These are phyloP conservation scores for Proisotoma minuta DNA, from an alignment of 2,888 invertebrate species.

Conservation along the genomic window DNA sequence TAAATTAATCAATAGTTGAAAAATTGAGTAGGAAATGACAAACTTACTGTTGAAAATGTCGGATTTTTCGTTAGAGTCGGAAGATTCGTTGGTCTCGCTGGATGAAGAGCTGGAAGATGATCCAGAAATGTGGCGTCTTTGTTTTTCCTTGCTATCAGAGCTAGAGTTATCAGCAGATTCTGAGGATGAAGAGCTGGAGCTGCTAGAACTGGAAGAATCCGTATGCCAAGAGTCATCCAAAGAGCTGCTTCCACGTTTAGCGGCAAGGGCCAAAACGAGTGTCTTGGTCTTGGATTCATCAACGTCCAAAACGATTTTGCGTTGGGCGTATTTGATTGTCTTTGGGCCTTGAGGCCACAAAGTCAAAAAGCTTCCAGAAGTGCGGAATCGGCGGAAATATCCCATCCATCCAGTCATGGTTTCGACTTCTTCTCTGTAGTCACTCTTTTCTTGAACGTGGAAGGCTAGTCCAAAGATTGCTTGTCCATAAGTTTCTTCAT, in stretches of 20 bases:
- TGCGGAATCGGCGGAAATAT: slow-evolving; percentile 32
- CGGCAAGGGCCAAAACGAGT: slow-evolving; percentile 35
- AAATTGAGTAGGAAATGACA: neutral
- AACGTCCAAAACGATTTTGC: slow-evolving; percentile 40
- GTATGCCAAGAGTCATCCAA: slow-evolving; percentile 21
- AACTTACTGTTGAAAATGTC: slow-evolving; percentile 29
- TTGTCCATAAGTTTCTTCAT: slow-evolving; percentile 19
- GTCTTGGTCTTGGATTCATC: slow-evolving; percentile 43
- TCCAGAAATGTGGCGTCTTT: slow-evolving; percentile 15
- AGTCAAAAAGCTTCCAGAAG: slow-evolving; percentile 30
- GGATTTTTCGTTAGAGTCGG: slow-evolving; percentile 31
- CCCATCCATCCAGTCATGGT: slow-evolving; percentile 34
- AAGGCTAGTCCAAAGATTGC: slow-evolving; percentile 34
- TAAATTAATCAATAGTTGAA: neutral
- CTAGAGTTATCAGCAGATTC: slow-evolving; percentile 28
- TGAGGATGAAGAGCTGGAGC: slow-evolving; percentile 31
- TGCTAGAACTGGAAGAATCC: slow-evolving; percentile 31
- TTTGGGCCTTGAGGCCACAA: slow-evolving; percentile 32
- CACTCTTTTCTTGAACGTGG: slow-evolving; percentile 30
- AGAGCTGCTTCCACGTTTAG: slow-evolving; percentile 32
- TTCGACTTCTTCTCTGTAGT: slow-evolving; percentile 39
- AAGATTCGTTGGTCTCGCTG: slow-evolving; percentile 19
- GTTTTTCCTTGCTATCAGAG: slow-evolving; percentile 13
- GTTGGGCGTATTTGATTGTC: slow-evolving; percentile 31
- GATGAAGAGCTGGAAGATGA: slow-evolving; percentile 26